Percentiles rank a stretch among this genome's conserved stretches.
Evolutionary conservation across 2,113 vertebrate genomes (phyloP).

Genomic region (Dinomys branickii): DNA sequence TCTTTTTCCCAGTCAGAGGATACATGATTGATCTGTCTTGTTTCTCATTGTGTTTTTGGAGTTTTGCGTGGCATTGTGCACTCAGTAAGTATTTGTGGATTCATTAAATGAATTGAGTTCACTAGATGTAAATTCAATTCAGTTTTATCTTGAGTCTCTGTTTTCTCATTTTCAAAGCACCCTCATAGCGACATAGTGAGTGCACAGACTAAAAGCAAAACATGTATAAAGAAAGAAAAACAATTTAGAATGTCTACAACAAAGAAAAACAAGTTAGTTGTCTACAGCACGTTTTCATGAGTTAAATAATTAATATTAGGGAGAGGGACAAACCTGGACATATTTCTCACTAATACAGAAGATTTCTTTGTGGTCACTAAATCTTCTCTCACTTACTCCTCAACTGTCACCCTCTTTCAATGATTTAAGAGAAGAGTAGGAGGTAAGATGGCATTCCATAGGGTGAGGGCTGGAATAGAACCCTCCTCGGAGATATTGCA

Average conservation of each 20-base stretch:
- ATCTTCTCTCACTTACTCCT: neutral
- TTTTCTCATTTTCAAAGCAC: neutral
- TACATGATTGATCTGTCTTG: neutral
- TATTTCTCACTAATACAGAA: neutral
- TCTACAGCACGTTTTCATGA: neutral
- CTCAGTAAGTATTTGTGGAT: neutral
- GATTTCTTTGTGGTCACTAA: neutral
- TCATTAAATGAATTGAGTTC: neutral
- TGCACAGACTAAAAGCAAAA: neutral
- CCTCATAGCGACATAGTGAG: too few species aligned
- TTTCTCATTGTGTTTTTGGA: neutral
- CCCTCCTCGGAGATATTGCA: fast-evolving
- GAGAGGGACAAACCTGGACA: neutral
- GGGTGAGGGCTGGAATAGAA: neutral
- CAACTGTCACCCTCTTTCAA: neutral
- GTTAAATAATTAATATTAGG: neutral
- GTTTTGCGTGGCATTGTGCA: neutral
- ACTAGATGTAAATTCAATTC: neutral
- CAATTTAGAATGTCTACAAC: neutral
- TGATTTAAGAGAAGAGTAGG: neutral
- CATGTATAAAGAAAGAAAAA: neutral
- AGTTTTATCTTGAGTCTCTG: neutral
- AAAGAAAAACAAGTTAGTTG: neutral
- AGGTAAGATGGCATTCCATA: neutral
- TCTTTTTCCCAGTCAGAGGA: neutral